Evolutionary conservation across 2,113 vertebrate genomes (phyloP).

Genomic region (Candoia aspera): DNA sequence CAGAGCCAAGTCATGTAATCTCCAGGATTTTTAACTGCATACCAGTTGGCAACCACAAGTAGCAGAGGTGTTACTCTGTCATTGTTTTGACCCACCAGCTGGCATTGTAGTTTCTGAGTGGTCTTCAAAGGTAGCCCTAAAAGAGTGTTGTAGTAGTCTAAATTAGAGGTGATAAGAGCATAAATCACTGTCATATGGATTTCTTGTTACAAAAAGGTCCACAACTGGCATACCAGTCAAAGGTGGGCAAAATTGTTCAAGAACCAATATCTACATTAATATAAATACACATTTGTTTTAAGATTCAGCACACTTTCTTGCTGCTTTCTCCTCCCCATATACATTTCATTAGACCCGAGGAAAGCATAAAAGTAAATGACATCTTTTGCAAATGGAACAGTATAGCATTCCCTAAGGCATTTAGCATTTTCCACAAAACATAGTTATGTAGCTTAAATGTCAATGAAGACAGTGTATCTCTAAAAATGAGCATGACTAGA

Average conservation of each 20-base stretch:
- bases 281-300: conserved; percentile 36
- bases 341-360: conserved; percentile 40
- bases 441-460: conserved; percentile 33
- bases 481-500: conserved; percentile 29
- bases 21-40: background rate
- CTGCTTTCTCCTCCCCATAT: background rate
- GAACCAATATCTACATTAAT: background rate
- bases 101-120: background rate
- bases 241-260: background rate
- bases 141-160: background rate
- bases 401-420: conserved; percentile 31
- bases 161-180: background rate
- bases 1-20: background rate
- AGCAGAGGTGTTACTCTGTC: background rate
- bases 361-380: conserved; percentile 39
- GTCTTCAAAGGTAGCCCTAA: background rate
- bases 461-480: conserved; percentile 27
- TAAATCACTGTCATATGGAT: background rate
- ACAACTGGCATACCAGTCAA: background rate
- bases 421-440: conserved; percentile 30
- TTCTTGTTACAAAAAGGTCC: background rate
- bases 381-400: conserved; percentile 20
- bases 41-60: background rate
- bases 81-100: background rate
- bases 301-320: conserved; percentile 31